Conservation (phyloP, 2,113 vertebrate genomes). For the Chinchilla lanigera region DNA sequence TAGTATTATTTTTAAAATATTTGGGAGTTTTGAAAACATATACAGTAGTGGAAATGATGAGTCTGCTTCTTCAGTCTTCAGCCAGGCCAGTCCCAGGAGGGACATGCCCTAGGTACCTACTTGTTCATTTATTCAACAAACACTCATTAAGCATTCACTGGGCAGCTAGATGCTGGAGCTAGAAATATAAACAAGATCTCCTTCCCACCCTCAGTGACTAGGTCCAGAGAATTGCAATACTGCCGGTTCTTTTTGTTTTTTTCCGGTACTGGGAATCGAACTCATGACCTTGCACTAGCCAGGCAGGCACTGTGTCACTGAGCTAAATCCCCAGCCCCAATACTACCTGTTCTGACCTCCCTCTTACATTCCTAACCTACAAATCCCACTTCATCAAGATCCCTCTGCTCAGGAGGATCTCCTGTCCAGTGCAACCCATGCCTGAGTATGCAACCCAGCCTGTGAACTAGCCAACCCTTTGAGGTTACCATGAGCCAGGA, state of each 20-base stretch:
- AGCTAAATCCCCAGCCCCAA: no score
- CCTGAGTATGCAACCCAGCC: background rate
- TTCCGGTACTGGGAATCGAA: no score
- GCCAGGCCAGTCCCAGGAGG: background rate
- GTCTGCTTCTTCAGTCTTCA: background rate
- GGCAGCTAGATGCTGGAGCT: background rate
- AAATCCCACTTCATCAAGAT: background rate
- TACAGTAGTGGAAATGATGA: background rate
- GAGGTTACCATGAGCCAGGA: background rate
- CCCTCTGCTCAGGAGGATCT: background rate
- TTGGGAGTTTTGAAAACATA: background rate
- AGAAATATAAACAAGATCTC: background rate
- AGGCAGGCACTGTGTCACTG: no score
- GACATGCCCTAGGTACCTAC: rapidly evolving
- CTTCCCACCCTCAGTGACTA: background rate
- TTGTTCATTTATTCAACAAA: background rate
- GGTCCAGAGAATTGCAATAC: background rate
- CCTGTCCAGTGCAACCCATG: background rate
- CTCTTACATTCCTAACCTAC: background rate
- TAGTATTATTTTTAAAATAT: background rate
- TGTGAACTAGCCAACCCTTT: background rate
- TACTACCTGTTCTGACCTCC: background rate
- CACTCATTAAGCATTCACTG: background rate
- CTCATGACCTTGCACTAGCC: no score
- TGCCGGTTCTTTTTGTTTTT: background rate